Evolutionary conservation across 2,888 invertebrate species (phyloP), one percentile per base, ranked within the genome.

Genomic region (Torymus tubicola): DNA sequence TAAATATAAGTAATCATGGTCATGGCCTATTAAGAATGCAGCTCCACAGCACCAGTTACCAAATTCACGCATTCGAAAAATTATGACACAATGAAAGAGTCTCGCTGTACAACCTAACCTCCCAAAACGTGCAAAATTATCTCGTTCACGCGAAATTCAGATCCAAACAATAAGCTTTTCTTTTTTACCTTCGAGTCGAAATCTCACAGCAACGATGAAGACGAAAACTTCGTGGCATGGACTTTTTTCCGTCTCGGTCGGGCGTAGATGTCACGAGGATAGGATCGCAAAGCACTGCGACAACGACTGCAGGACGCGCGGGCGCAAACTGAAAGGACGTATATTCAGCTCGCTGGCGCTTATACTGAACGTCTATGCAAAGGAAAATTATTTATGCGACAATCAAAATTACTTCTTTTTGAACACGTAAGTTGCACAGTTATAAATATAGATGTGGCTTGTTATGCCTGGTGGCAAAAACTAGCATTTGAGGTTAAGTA

Each of bases 11-110:
- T n/a, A n/a, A 21, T 21, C 21, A 21, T 21, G 2, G 21, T 1
- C 21, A 21, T 21, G 21, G 21, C 21, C 21, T 21, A 21, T 21
- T 8, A 42, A 42, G 42, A 42, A 8, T 42, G 42, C 8, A 42
- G 8, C 42, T 42, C 1, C n/a, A n/a, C n/a, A n/a, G n/a, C 42
- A 42, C 5, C 8, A 42, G 42, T 42, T 42, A 42, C 53, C 12
- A 70, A 58, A 64, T 70, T 77, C 77, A 64, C 2, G n/a, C 60
- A 42, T 16, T 72, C 61, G 67, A 31, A 61, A 58, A 73, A 73
- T 72, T 31, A 73, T 72, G 78, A 73, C 68, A 24, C 61, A 61
- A 61, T 18, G 67, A 60, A 78, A 52, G 16, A 24, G 8, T 11
- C 58, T 31, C 24, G 42, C 18, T 57, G 42, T 42, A 42, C 64